Evolutionary conservation across 2,888 invertebrate genomes (phyloP), one percentile per base, ranked within the genome.

Genomic region (Xestia ashworthii): DNA sequence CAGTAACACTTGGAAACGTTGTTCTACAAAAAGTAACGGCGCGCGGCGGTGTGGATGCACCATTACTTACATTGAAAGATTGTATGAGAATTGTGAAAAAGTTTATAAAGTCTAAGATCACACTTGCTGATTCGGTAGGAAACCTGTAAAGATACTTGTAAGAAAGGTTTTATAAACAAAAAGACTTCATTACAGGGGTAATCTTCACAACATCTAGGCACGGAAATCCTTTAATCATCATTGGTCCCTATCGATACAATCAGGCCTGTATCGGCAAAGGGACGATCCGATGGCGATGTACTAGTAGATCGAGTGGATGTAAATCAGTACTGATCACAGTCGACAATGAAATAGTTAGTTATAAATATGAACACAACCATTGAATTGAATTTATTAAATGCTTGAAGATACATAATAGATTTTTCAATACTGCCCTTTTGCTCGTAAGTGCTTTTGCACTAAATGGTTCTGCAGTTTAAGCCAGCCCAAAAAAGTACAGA

Each of bases 131-230:
- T 32, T 16, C 16, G 8, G 25, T 32, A 60, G 16, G 25, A 14
- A 14, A 32, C 60, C 8, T 60, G 60, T 32, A 16, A 32, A 60
- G 25, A 32, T 60, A 58, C 6, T 16, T 25, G 6, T 60, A 60
- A 25, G 25, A 25, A n/a, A 32, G 16, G 16, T 60, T 14, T 25
- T 32, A 32, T 32, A 16, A 60, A 25, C 14, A 58, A 58, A 60
- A 16, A 32, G 16, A 16, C 60, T 32, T 32, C 32, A 32, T 60
- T 60, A 60, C 60, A 60, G 60, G 1, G 3, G 16, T 32, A 32
- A 16, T 60, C 32, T 60, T 60, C 60, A 60, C 60, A 32, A 60
- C 60, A 60, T 32, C 60, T 60, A 60, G 8, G 60, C 60, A 60
- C 8, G 60, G 60, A 19, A 62, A 62, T 11, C 60, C 60, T 19